These are phyloP conservation scores for Helicoverpa zea DNA, from an alignment of 1,140 invertebrate genomes.

Conservation along the genomic window DNA sequence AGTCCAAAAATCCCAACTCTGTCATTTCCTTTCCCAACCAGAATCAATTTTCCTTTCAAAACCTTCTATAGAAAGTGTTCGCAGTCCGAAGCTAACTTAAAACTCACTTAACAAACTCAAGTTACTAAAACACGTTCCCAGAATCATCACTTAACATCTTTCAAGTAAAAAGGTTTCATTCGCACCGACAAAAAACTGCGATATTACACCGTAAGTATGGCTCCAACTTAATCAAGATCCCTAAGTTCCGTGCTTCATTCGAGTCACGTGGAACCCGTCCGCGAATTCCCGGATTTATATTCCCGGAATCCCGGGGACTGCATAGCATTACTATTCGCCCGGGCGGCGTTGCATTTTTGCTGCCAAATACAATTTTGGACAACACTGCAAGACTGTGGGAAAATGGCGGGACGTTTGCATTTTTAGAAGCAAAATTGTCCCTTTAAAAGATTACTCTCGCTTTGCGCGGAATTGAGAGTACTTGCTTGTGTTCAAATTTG, in stretches of 20 bases:
- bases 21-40: neutral
- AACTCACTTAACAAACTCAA: neutral
- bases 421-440: slow-evolving; percentile 3
- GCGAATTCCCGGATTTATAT: slow-evolving; percentile 44
- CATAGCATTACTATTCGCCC: slow-evolving; percentile 46
- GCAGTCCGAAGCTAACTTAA: slow-evolving; percentile 12
- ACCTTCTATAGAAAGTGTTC: slow-evolving; percentile 8
- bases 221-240: slow-evolving; percentile 31
- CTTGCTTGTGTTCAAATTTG: slow-evolving; percentile 20
- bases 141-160: slow-evolving; percentile 13
- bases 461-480: slow-evolving; percentile 9
- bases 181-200: neutral
- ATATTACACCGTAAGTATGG: slow-evolving; percentile 25
- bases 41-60: slow-evolving; percentile 24
- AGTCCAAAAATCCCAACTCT: neutral
- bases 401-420: slow-evolving; percentile 25
- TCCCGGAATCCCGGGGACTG: slow-evolving; percentile 31
- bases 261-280: slow-evolving; percentile 35
- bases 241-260: slow-evolving; percentile 13
- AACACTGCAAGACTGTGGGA: slow-evolving; percentile 24
- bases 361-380: slow-evolving; percentile 49
- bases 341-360: slow-evolving; percentile 41
- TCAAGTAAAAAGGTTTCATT: slow-evolving; percentile 16
- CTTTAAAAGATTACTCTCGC: slow-evolving; percentile 28
- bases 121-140: neutral